Conservation (phyloP, 2,113 vertebrate species). For the Emydocephalus ijimae region DNA sequence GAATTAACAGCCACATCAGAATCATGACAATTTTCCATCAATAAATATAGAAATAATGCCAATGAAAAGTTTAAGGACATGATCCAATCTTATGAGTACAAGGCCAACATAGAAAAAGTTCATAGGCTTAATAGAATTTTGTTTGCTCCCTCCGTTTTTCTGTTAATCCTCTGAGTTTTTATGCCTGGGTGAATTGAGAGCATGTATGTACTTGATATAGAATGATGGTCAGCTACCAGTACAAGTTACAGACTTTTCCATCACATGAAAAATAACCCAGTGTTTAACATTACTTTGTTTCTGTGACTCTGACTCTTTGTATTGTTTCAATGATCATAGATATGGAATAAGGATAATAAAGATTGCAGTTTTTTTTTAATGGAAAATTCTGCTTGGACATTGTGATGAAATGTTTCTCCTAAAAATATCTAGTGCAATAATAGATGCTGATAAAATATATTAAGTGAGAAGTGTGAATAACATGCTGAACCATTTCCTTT, state of each 20-base stretch:
- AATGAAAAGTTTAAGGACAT: background rate
- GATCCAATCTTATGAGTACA: background rate
- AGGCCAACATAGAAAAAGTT: background rate
- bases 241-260: background rate
- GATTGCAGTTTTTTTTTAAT: background rate
- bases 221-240: conserved; percentile 9
- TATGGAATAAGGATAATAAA: background rate
- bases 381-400: background rate
- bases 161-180: background rate
- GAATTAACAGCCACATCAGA: background rate
- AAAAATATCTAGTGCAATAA: background rate
- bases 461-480: background rate
- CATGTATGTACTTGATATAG: background rate
- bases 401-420: background rate
- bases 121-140: background rate
- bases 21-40: background rate
- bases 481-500: background rate
- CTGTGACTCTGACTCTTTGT: background rate
- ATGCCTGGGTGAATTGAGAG: background rate
- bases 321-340: background rate
- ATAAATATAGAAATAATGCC: background rate
- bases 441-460: background rate
- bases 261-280: background rate
- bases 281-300: background rate
- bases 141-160: background rate